Conservation (phyloP, 2,888 invertebrate genomes). For the Augochlorella aurata region DNA sequence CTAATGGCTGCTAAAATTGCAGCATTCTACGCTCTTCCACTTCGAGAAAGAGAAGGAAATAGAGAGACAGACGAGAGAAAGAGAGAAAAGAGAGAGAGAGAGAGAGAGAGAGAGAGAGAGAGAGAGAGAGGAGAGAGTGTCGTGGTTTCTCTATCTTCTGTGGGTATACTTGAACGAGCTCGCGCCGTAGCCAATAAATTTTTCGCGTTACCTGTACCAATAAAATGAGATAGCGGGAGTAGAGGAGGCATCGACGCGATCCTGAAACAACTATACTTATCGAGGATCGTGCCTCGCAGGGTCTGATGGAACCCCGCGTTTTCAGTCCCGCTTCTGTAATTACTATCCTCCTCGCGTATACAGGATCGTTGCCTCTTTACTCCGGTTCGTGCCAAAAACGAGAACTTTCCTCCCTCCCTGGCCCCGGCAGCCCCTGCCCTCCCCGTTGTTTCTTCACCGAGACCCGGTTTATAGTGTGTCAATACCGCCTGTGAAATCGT, state of each 20-base stretch:
- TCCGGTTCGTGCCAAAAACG: slow-evolving; percentile 62
- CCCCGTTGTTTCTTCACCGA: background rate
- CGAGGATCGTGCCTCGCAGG: slow-evolving; percentile 81
- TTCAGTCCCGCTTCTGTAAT: slow-evolving; percentile 80
- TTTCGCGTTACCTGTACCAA: slow-evolving; percentile 79
- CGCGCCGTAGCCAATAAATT: slow-evolving; percentile 72
- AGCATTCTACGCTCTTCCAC: slow-evolving; percentile 10
- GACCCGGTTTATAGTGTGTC: background rate
- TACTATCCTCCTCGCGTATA: slow-evolving; percentile 77
- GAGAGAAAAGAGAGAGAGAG: background rate
- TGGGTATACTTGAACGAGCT: slow-evolving; percentile 45
- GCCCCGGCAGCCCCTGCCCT: slow-evolving; percentile 12
- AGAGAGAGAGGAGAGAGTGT: slow-evolving; percentile 19
- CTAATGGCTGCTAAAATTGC: slow-evolving; percentile 46
- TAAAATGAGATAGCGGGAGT: slow-evolving; percentile 80
- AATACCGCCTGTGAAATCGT: background rate
- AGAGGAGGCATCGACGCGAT: slow-evolving; percentile 78
- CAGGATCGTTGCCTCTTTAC: slow-evolving; percentile 62
- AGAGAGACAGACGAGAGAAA: background rate
- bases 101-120: background rate
- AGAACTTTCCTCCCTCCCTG: slow-evolving; percentile 25
- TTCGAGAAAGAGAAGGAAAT: background rate
- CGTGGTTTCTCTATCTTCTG: slow-evolving; percentile 48
- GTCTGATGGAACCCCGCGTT: slow-evolving; percentile 73
- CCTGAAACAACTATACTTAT: slow-evolving; percentile 81